Base-by-base conservation (phyloP, 2,113 vertebrate species). In the Tragelaphus strepsiceros region DNA sequence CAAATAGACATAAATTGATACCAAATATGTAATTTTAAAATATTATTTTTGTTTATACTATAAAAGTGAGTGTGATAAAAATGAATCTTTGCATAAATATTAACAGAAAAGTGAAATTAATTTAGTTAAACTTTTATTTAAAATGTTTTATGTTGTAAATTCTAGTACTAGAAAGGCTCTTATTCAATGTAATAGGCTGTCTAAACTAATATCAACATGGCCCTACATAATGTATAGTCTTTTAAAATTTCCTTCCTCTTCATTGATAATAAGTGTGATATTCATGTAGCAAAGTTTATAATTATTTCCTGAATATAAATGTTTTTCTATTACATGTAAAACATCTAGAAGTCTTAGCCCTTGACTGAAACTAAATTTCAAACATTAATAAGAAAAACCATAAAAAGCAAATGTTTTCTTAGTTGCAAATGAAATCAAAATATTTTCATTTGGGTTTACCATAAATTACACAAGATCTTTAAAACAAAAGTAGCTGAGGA, bases 391-490 rank as follows among this genome's bases (percentile, higher is more conserved):
- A 26, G 64, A 85, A 62, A 96, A 97, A 62, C 24, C 67, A 91
- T 82, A 91, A 95, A 96, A 97, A 97, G 7, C 67, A 97, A 97
- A 89, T 89, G 39, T 93, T 97, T 97, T 96, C 88, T 95, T 93
- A 97, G 97, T 59, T 86, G 85, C 30, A 97, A 97, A 96, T 16
- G 67, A 97, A 96, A 96, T 88, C 95, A 95, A 96, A 98, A 96
- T 98, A 95, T 94, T 97, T 97, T 97, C 81, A 95, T 86, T 96
- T 97, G 94, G 53, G 82, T 90, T 98, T 97, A 85, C 35, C 93
- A 97, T 97, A 94, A 97, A 98, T 96, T 97, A 94, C 83, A 61
- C 19, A 89, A 89, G 43, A 91, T 88, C 30, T 86, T 13, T 93
- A 85, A 91, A 97, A 82, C 46, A 97, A 96, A 91, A 12, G 78